Percentiles rank a stretch among this genome's conserved stretches.
These are phyloP conservation scores for Drosophila tani DNA, from an alignment of 1,140 invertebrate genomes.

Conservation along the genomic window DNA sequence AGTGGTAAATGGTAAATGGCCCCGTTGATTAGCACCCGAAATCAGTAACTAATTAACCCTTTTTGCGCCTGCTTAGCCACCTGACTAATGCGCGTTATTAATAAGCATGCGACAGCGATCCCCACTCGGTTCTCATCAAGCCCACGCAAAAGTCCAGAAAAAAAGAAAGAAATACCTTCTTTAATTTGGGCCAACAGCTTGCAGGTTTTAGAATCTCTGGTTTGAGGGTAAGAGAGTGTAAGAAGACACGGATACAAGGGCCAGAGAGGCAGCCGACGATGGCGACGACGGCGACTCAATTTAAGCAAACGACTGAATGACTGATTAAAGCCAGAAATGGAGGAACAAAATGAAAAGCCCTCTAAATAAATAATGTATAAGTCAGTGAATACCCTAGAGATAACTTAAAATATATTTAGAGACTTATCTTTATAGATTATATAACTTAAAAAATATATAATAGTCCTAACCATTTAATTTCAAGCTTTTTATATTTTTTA, in stretches of 20 bases:
- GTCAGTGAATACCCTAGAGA: constrained; percentile 1
- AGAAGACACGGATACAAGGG: constrained; percentile 34
- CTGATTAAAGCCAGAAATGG: constrained; percentile 67
- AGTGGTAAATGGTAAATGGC: constrained; percentile 14
- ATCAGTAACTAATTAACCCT: constrained; percentile 66
- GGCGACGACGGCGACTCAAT: constrained; percentile 68
- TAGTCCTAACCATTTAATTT: neutral
- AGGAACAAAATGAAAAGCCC: constrained; percentile 21
- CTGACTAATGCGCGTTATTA: constrained; percentile 74
- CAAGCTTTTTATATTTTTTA: neutral
- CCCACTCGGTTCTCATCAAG: constrained; percentile 46
- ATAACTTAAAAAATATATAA: neutral
- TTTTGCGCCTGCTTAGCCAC: constrained; percentile 73
- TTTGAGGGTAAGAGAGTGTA: constrained; percentile 10
- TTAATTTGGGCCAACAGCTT: constrained; percentile 37
- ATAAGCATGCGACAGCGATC: constrained; percentile 65
- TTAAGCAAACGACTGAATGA: constrained; percentile 76
- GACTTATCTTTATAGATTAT: too few species aligned
- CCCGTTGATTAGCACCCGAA: constrained; percentile 50
- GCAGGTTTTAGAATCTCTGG: neutral
- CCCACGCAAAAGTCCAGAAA: constrained; percentile 60
- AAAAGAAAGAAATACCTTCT: constrained; percentile 24
- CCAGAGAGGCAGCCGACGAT: constrained; percentile 32
- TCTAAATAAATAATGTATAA: neutral
- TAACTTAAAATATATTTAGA: neutral